Conservation (phyloP, 2,888 invertebrate species). For the Morpho helenor region DNA sequence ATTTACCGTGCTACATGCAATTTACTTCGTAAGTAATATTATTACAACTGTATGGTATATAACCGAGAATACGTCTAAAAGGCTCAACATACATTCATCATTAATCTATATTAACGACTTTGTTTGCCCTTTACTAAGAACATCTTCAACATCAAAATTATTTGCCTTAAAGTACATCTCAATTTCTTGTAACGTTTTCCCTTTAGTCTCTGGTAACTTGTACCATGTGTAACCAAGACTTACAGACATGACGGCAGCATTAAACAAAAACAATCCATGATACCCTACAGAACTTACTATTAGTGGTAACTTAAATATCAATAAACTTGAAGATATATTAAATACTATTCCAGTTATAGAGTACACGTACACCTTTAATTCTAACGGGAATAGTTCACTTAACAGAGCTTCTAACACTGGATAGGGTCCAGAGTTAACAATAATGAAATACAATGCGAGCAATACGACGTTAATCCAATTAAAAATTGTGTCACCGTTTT, state of each 20-base stretch:
- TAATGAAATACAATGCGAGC: constrained; percentile 1
- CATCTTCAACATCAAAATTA: neutral
- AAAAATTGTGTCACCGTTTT: neutral
- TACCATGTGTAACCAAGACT: neutral
- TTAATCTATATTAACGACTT: constrained; percentile 1
- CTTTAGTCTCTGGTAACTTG: constrained; percentile 32
- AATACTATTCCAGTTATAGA: neutral
- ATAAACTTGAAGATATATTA: neutral
- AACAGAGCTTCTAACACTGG: constrained; percentile 6
- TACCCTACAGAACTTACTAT: constrained; percentile 28
- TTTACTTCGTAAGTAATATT: no score
- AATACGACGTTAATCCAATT: constrained; percentile 4
- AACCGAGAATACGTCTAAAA: no score
- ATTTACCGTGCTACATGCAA: no score
- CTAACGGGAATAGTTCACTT: constrained; percentile 9
- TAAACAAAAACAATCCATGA: neutral
- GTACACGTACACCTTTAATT: constrained; percentile 6
- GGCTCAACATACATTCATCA: no score
- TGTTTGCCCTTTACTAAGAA: neutral
- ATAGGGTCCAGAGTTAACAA: constrained; percentile 3
- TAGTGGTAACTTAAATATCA: constrained; percentile 8
- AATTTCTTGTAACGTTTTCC: no score
- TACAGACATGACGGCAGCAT: neutral
- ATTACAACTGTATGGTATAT: no score
- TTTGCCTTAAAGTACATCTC: no score